Evolutionary conservation across 2,888 invertebrate species (phyloP).

Genomic region (Liodrosophila aerea): DNA sequence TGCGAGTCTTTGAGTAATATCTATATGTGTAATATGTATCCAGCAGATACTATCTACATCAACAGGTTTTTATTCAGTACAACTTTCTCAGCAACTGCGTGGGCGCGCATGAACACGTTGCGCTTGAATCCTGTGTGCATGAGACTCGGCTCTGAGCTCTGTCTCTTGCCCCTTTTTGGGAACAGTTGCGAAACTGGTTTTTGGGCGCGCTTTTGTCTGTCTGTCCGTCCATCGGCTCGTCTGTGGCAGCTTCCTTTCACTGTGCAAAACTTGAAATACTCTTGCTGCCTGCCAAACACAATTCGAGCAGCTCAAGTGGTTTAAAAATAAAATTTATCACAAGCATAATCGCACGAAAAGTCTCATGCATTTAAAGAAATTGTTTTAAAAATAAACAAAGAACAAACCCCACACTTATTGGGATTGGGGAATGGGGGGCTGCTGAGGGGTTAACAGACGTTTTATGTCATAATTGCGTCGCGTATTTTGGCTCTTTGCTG

Average conservation of each 20-base stretch:
- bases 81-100: constrained; percentile 58
- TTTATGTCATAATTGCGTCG: constrained; percentile 64
- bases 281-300: constrained; percentile 34
- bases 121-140: constrained; percentile 57
- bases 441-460: not conserved
- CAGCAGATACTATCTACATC: constrained; percentile 13
- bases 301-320: not conserved
- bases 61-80: constrained; percentile 52
- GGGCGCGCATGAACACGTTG: constrained; percentile 58
- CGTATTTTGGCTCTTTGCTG: constrained; percentile 32
- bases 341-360: constrained; percentile 25
- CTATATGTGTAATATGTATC: not conserved
- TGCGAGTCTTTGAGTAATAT: constrained; percentile 2
- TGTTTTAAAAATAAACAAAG: constrained; percentile 60
- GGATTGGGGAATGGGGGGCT: not conserved
- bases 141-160: constrained; percentile 12
- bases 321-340: constrained; percentile 24
- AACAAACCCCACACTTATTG: not conserved
- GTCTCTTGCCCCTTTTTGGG: constrained; percentile 27
- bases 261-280: constrained; percentile 11
- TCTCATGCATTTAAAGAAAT: constrained; percentile 38
- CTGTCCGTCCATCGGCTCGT: constrained; percentile 10
- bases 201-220: constrained; percentile 59
- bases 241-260: constrained; percentile 52
- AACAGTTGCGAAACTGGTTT: constrained; percentile 60